Percentiles rank a stretch among this genome's conserved stretches.
Evolutionary conservation across 2,797 vertebrate genomes (phyloP).

Genomic region (Coreius guichenoti): DNA sequence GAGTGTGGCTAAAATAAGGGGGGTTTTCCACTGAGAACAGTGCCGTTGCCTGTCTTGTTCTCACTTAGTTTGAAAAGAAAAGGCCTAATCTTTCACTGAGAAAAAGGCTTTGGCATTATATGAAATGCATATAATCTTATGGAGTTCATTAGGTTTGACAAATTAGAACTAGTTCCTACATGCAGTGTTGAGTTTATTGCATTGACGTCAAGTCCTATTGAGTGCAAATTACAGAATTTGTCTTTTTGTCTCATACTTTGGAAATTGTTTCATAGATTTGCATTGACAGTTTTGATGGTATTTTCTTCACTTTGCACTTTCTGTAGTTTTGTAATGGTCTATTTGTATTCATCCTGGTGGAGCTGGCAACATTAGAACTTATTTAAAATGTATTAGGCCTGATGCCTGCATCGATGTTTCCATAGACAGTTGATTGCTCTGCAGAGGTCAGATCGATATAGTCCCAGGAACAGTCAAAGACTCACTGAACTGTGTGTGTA

Average conservation of each 20-base stretch:
- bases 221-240: background rate
- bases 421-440: slow-evolving; percentile 62
- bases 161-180: background rate
- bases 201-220: background rate
- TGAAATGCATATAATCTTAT: background rate
- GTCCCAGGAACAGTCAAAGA: slow-evolving; percentile 46
- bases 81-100: background rate
- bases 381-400: slow-evolving; percentile 67
- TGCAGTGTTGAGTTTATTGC: too few relatives aligned
- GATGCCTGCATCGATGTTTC: slow-evolving; percentile 58
- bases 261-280: background rate
- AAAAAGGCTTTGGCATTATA: background rate
- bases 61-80: background rate
- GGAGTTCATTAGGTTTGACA: background rate
- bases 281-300: background rate
- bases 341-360: slow-evolving; percentile 59
- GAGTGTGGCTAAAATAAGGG: background rate
- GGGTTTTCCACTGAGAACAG: background rate
- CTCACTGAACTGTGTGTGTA: slow-evolving; percentile 47
- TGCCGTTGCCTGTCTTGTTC: background rate
- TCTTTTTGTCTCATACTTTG: background rate
- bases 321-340: slow-evolving; percentile 14
- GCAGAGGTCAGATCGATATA: slow-evolving; percentile 65
- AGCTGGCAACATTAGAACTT: slow-evolving; percentile 63
- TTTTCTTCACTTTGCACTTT: background rate